phyloP scores from a whole-genome alignment of 2,888 invertebrate species.

The Eulithis prunata region DNA sequence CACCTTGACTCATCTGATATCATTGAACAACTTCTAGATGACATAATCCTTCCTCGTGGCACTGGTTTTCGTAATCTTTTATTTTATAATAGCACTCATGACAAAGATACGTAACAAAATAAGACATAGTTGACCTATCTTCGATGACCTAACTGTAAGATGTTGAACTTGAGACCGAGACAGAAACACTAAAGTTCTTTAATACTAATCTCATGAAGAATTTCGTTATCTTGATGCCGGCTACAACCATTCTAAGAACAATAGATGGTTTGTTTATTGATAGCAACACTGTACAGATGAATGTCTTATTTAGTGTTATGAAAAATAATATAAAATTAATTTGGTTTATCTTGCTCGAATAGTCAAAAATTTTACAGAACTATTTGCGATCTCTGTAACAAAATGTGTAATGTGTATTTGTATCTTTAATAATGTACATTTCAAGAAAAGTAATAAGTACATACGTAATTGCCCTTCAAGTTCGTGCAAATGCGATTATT shows the following conservation, averaged over 20 bases:
- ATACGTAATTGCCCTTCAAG: slow-evolving; percentile 14
- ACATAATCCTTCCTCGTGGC: slow-evolving; percentile 44
- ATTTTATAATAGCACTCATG: slow-evolving; percentile 27
- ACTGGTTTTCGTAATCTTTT: slow-evolving; percentile 32
- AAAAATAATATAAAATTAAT: background rate
- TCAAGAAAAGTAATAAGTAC: slow-evolving; percentile 4
- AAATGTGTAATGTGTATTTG: no score
- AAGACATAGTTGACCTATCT: background rate
- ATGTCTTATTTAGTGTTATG: background rate
- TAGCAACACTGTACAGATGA: background rate
- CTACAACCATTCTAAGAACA: slow-evolving; percentile 1
- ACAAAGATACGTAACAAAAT: slow-evolving; percentile 16
- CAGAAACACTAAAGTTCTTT: slow-evolving; percentile 7
- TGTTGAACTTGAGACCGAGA: slow-evolving; percentile 3
- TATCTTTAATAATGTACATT: background rate
- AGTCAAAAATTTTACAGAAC: no score
- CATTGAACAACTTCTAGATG: slow-evolving; percentile 42
- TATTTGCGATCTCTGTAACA: no score
- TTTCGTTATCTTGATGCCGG: slow-evolving; percentile 8
- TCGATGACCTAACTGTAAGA: background rate
- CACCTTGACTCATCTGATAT: slow-evolving; percentile 60
- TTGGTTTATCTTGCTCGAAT: no score
- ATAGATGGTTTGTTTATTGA: background rate
- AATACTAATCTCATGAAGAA: slow-evolving; percentile 7
- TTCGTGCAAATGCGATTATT: slow-evolving; percentile 23